Base-by-base conservation (phyloP, 2,888 invertebrate species). In the Seira musarum region DNA sequence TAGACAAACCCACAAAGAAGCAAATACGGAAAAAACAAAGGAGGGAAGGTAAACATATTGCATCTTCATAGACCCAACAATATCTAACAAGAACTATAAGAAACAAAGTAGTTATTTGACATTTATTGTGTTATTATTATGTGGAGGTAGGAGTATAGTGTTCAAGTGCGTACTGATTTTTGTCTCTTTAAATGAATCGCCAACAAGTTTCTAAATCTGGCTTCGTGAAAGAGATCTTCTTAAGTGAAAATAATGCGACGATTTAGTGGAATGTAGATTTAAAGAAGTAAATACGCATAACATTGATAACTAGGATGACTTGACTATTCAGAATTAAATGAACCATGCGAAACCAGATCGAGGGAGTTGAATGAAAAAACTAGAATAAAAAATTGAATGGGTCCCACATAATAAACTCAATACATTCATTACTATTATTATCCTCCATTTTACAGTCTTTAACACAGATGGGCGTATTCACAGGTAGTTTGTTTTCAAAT, bases 191-290 rank as follows among this genome's bases (percentile, higher is more conserved):
- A 53, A 53, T 2, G 30, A 30, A 53, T 13, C 3, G 6, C 6
- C 53, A 53, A 53, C 53, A 8, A 8, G 53, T 53, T 53, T 53
- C 53, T 53, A 53, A 53, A 53, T 53, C 53, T 53, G 53, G 53
- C 53, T 53, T 53, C 40, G 40, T 13, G 13, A 13, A 40, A 40
- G 40, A 40, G 40, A n/a, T 40, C 40, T 40, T 40, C 40, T 40
- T 40, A 30, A 30, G 8, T 30, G 30, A 30, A 30, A 30, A 30
- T 30, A 8, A 30, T 30, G 30, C 30, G 30, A 30, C 8, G 8
- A 2, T 2, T 2, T 30, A 8, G 30, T 30, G 30, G 30, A 30
- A 30, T 30, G 30, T 30, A 8, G 30, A 30, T 30, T 30, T 17
- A 53, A 53, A 3, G 13, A 53, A 53, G 53, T 13, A 53, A 53